Percentiles rank a stretch among this genome's conserved stretches.
Conservation (phyloP, 1,140 invertebrate species). For the Apocrypta bakeri region DNA sequence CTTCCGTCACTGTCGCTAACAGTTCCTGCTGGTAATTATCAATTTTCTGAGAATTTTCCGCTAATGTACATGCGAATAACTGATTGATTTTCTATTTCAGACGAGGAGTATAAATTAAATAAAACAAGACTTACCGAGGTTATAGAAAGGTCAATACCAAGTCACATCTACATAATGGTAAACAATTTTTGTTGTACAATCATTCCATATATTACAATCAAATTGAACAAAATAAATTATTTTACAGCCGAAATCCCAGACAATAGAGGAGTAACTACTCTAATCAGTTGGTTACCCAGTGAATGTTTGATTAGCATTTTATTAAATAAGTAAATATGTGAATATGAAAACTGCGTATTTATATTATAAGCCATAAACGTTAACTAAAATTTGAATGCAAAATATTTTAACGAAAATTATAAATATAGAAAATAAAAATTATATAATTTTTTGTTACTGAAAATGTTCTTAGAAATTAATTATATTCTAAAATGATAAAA, state of each 20-base stretch:
- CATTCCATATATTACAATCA: neutral
- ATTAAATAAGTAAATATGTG: slow-evolving; percentile 34
- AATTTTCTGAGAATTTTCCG: too few relatives aligned
- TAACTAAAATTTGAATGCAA: slow-evolving; percentile 25
- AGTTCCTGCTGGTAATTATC: slow-evolving; percentile 67
- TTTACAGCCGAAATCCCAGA: slow-evolving; percentile 67
- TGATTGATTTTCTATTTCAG: slow-evolving; percentile 54
- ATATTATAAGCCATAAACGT: slow-evolving; percentile 44
- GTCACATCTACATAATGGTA: slow-evolving; percentile 79
- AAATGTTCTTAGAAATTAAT: neutral
- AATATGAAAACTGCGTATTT: slow-evolving; percentile 44
- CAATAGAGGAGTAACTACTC: slow-evolving; percentile 56
- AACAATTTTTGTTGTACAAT: slow-evolving; percentile 46
- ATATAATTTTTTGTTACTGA: slow-evolving; percentile 19
- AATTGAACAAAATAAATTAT: slow-evolving; percentile 27
- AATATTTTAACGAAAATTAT: slow-evolving; percentile 21
- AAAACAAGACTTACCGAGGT: slow-evolving; percentile 73
- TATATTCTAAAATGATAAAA: neutral
- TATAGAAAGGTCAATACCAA: slow-evolving; percentile 77
- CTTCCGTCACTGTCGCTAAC: slow-evolving; percentile 76
- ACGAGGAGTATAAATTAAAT: slow-evolving; percentile 69
- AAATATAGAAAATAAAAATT: slow-evolving; percentile 19
- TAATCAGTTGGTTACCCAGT: neutral
- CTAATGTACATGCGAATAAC: too few relatives aligned
- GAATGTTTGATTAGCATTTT: slow-evolving; percentile 38